phyloP scores from a whole-genome alignment of 2,113 vertebrate species.

The Empidonax traillii region DNA sequence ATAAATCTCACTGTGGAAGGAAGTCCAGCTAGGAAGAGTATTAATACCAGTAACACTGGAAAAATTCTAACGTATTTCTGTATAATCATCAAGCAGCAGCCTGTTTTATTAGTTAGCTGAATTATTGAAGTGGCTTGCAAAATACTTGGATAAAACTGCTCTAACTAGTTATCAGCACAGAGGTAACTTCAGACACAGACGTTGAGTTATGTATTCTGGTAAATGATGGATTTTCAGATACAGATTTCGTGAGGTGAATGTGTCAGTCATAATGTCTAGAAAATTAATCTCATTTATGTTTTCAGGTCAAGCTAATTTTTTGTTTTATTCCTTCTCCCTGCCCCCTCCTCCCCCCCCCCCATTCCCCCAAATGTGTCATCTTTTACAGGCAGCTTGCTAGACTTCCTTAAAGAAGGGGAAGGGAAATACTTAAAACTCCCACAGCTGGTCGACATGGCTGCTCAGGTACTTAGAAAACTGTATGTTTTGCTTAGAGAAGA shows the following conservation, averaged over 20 bases:
- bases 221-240: background rate
- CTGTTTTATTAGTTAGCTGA: background rate
- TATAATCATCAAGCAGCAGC: background rate
- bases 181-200: background rate
- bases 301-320: background rate
- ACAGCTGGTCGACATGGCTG: slow-evolving; percentile 94
- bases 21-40: background rate
- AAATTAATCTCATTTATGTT: background rate
- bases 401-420: slow-evolving; percentile 94
- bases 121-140: background rate
- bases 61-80: background rate
- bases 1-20: background rate
- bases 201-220: background rate
- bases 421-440: slow-evolving; percentile 94
- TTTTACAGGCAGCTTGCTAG: slow-evolving; percentile 88
- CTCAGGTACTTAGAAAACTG: slow-evolving; percentile 79
- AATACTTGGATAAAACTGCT: background rate
- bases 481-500: background rate
- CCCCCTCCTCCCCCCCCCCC: too few species aligned
- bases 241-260: background rate
- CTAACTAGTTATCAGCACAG: background rate
- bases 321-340: background rate
- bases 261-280: background rate
- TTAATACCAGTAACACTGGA: background rate
- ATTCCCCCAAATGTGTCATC: background rate